Percentiles rank a stretch among this genome's conserved stretches.
phyloP scores from a whole-genome alignment of 2,113 vertebrate genomes.

The Ptychochromis oligacanthus region DNA sequence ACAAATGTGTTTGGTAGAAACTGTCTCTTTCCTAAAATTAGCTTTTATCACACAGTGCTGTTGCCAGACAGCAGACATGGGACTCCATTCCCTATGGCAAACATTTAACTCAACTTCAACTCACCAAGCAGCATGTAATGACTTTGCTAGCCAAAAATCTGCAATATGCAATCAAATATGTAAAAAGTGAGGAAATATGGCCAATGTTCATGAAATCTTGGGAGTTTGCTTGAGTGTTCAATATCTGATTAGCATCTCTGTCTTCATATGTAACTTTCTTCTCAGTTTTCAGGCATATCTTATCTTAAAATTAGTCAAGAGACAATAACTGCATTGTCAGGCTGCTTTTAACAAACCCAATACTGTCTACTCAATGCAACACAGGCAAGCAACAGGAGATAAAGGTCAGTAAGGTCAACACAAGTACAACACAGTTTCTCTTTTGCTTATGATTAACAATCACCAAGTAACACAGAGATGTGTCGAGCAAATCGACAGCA shows the following conservation, averaged over 20 bases:
- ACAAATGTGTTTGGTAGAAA: neutral
- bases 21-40: neutral
- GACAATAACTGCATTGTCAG: constrained; percentile 7
- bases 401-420: constrained; percentile 42
- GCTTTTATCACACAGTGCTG: constrained; percentile 24
- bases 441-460: constrained; percentile 23
- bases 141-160: constrained; percentile 3
- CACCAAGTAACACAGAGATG: constrained; percentile 18
- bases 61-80: constrained; percentile 42
- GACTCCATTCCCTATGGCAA: constrained; percentile 50
- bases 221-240: constrained; percentile 4
- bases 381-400: constrained; percentile 25
- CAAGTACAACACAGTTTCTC: constrained; percentile 34
- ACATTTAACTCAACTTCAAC: constrained; percentile 15
- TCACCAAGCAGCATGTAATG: constrained; percentile 20
- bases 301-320: neutral
- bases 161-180: neutral
- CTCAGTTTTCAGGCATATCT: neutral
- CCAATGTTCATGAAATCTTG: neutral
- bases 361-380: constrained; percentile 13
- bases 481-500: neutral
- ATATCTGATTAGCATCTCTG: neutral
- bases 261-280: neutral
- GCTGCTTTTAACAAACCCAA: constrained; percentile 11
- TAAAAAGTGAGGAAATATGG: constrained; percentile 3